Conservation (phyloP, 2,888 invertebrate species). For the Drosophila antonietae region DNA sequence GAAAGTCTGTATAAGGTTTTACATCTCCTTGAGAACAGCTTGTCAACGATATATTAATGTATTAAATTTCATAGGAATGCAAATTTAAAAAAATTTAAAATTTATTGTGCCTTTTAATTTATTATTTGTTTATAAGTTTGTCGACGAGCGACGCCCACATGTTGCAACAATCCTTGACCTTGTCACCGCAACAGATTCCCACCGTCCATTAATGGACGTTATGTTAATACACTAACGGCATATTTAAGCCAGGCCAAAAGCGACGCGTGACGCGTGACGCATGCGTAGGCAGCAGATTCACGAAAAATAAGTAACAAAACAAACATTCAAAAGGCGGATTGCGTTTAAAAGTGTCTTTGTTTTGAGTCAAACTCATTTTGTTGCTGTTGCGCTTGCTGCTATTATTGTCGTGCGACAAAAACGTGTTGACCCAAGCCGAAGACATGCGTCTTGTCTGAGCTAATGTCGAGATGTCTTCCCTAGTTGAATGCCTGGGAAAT, state of each 20-base stretch:
- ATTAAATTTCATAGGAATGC: slow-evolving; percentile 6
- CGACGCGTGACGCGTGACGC: slow-evolving; percentile 43
- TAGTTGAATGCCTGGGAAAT: slow-evolving; percentile 53
- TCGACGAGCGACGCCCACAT: slow-evolving; percentile 16
- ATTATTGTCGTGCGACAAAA: slow-evolving; percentile 44
- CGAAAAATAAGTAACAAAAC: slow-evolving; percentile 18
- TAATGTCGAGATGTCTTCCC: slow-evolving; percentile 37
- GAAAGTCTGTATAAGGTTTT: neutral
- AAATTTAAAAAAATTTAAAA: slow-evolving; percentile 5
- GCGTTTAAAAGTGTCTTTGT: slow-evolving; percentile 64
- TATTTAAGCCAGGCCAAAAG: slow-evolving; percentile 36
- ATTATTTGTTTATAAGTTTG: slow-evolving; percentile 8
- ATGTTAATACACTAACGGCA: slow-evolving; percentile 60
- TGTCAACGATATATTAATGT: slow-evolving; percentile 13
- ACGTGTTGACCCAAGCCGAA: slow-evolving; percentile 35
- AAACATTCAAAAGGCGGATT: slow-evolving; percentile 39
- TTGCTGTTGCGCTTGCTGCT: slow-evolving; percentile 15
- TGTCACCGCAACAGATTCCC: slow-evolving; percentile 62
- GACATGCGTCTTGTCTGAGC: slow-evolving; percentile 38
- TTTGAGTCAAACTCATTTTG: slow-evolving; percentile 18
- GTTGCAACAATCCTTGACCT: slow-evolving; percentile 66
- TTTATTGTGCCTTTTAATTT: slow-evolving; percentile 18
- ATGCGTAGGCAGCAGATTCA: slow-evolving; percentile 51
- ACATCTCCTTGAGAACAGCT: slow-evolving; percentile 9
- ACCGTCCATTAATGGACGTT: slow-evolving; percentile 56